Percentiles rank a stretch among this genome's conserved stretches.
These are phyloP conservation scores for Drosophila infuscata DNA, from an alignment of 2,888 invertebrate genomes.

Conservation along the genomic window DNA sequence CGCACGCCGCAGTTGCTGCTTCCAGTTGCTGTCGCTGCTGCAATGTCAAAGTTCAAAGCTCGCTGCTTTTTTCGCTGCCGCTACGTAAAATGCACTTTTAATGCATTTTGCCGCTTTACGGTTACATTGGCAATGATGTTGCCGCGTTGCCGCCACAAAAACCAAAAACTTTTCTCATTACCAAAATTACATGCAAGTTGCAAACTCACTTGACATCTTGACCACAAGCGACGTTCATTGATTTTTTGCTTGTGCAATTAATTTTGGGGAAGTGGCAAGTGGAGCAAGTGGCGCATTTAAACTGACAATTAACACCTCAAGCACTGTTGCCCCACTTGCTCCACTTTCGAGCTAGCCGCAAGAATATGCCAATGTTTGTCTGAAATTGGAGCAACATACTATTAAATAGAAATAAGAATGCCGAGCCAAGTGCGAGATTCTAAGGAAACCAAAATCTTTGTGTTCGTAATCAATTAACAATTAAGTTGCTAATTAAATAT, in stretches of 20 bases:
- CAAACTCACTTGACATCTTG: conserved; percentile 49
- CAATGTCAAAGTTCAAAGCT: conserved; percentile 69
- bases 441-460: conserved; percentile 26
- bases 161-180: conserved; percentile 42
- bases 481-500: conserved; percentile 69
- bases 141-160: conserved; percentile 9
- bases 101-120: conserved; percentile 49
- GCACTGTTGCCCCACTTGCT: conserved; percentile 46
- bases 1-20: conserved; percentile 30
- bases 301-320: conserved; percentile 69
- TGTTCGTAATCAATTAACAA: conserved; percentile 67
- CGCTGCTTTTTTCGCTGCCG: conserved; percentile 14
- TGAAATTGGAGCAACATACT: conserved; percentile 40
- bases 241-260: conserved; percentile 24
- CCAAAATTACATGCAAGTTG: conserved; percentile 31
- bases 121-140: conserved; percentile 56
- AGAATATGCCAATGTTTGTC: conserved; percentile 73
- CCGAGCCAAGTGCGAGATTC: conserved; percentile 38
- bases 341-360: conserved; percentile 35
- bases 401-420: conserved; percentile 16
- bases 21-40: conserved; percentile 30
- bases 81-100: conserved; percentile 50
- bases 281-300: conserved; percentile 26
- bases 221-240: conserved; percentile 35
- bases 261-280: conserved; percentile 5